Base-by-base conservation (phyloP, 2,888 invertebrate species). In the Eupithecia subfuscata region DNA sequence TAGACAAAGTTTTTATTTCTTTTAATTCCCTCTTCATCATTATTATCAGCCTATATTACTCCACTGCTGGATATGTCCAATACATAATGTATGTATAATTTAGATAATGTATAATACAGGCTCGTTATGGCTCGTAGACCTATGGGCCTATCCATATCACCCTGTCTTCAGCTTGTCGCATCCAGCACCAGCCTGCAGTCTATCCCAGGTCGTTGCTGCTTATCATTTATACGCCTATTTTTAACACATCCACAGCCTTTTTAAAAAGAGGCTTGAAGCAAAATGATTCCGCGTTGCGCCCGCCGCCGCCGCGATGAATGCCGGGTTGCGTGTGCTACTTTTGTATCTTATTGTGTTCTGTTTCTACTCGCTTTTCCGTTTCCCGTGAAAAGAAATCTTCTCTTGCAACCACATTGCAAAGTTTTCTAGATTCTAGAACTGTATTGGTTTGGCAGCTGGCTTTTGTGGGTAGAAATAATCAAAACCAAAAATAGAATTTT, bases 291-390 rank as follows among this genome's bases (percentile, higher is more conserved):
- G 22, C 16, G 22, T n/a, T 18, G 64, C 64, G 0, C 18, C 30
- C 34, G n/a, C 37, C 64, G 0, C 18, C 30, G 64, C 37, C 37
- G 64, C 64, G 11, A 34, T 67, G 67, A 67, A 67, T 67, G 67
- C 37, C 8, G 67, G 67, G 34, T 8, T 34, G 2, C 34, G 34
- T 65, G 65, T 65, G 64, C 30, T 64, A 34, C 30, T 34, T 34
- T 67, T 34, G 64, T 64, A 64, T 18, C 67, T 37, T 40, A 40
- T 67, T 67, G 67, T 67, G 12, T 67, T 65, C 8, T 37, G 67
- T 60, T 60, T 25, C 25, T 25, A 60, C 40, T 67, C 40, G 67
- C 40, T 67, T 67, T 67, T 67, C 67, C 67, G 40, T 67, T 67
- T 67, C 40, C 40, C 37, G 11, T 34, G 37, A 34, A 40, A n/a